Conservation (phyloP, 2,888 invertebrate genomes). For the Cyclophora punctaria region DNA sequence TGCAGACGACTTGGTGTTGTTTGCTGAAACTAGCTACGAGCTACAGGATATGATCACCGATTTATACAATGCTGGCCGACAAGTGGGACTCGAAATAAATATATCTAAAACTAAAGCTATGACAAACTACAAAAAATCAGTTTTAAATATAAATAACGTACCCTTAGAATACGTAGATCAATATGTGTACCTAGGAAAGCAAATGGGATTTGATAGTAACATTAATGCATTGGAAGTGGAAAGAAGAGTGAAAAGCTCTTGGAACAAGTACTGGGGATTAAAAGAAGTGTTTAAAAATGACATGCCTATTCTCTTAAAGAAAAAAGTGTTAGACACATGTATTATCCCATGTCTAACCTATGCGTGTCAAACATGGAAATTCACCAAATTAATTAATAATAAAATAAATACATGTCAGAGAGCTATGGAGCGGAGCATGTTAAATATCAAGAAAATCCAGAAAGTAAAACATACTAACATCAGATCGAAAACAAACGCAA, state of each 20-base stretch:
- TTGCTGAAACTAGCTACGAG: constrained; percentile 1
- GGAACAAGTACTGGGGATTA: constrained; percentile 4
- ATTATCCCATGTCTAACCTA: constrained; percentile 17
- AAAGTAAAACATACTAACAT: background rate
- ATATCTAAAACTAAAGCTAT: constrained; percentile 2
- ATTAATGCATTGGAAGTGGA: constrained; percentile 1
- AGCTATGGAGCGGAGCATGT: background rate
- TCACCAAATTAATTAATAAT: background rate
- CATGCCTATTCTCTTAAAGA: constrained; percentile 13
- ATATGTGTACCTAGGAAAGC: too few species aligned
- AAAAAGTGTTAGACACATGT: constrained; percentile 12
- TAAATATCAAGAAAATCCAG: background rate
- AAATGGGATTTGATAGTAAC: too few species aligned
- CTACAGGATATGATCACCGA: constrained; percentile 2
- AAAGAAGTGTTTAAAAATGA: constrained; percentile 16
- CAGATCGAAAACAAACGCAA: too few species aligned
- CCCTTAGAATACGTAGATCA: too few species aligned
- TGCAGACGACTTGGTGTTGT: constrained; percentile 4
- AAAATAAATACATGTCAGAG: background rate
- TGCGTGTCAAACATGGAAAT: constrained; percentile 11
- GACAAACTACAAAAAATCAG: background rate
- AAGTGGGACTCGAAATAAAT: constrained; percentile 4
- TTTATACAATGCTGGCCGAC: constrained; percentile 1
- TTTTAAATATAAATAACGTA: too few species aligned
- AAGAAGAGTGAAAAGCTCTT: constrained; percentile 3